Evolutionary conservation across 2,797 vertebrate species (phyloP).

Genomic region (Meriones psammophilus): DNA sequence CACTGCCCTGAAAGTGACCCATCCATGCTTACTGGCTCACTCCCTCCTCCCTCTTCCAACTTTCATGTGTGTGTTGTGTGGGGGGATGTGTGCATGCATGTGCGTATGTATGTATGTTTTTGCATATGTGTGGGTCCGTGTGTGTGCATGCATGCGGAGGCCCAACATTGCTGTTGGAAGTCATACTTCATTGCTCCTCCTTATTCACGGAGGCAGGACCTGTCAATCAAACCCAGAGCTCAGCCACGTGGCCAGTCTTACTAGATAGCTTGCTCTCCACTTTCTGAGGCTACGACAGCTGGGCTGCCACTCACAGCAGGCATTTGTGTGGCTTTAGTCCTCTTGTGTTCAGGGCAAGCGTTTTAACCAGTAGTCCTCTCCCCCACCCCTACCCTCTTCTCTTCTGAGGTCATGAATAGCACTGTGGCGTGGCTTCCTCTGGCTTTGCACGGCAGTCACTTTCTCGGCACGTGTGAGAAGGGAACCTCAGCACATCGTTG

Average conservation of each 20-base stretch:
- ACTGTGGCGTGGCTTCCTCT: background rate
- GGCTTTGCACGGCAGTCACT: accelerated
- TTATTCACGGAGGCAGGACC: background rate
- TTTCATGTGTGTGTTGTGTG: background rate
- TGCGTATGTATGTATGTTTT: too few species aligned
- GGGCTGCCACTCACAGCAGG: background rate
- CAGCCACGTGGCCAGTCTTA: background rate
- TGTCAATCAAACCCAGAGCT: background rate
- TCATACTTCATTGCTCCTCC: background rate
- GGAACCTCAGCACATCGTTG: background rate
- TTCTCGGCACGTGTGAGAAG: background rate
- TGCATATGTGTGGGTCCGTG: background rate
- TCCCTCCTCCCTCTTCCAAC: background rate
- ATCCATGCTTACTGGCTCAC: accelerated
- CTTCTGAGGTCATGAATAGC: background rate
- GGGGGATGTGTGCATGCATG: too few species aligned
- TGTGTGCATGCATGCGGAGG: background rate
- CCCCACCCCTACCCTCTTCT: background rate
- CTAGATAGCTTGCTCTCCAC: background rate
- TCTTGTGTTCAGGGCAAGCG: background rate
- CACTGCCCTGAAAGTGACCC: background rate
- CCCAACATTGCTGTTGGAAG: background rate
- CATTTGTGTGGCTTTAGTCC: background rate
- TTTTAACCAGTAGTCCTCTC: background rate
- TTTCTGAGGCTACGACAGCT: background rate